Base-by-base conservation (phyloP, 2,888 invertebrate species). In the Drosophila peninsularis region DNA sequence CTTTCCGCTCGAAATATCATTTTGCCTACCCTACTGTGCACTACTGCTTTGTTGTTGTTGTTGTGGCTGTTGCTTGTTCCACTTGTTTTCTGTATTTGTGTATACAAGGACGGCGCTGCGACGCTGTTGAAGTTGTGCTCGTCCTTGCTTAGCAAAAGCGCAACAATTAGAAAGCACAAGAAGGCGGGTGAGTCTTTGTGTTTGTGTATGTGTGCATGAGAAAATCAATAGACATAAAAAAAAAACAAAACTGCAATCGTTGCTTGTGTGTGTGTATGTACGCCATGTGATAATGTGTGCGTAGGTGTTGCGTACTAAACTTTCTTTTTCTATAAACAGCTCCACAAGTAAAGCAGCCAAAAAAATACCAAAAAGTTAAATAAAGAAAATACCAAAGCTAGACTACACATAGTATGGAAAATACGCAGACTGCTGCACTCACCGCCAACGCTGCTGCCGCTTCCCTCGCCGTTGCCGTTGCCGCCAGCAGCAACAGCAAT, bases 131-230 rank as follows among this genome's bases (percentile, higher is more conserved):
- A 30, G 50, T 58, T 64, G 52, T 67, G 39, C 69, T 65, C 64
- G 83, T 74, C 82, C 82, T 76, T 58, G 64, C 62, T 71, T 13
- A 55, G 27, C 37, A 58, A 77, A 86, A 70, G 83, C 89, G 83
- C 89, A 84, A 88, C 87, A 88, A 88, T 86, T 88, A 78, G 53
- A 69, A 77, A 69, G 75, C 80, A 66, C 71, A 81, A 79, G 88
- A 89, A 78, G 80, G 65, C 68, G 52, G 66, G 80, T 79, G 62
- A 66, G 63, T 60, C 41, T n/a, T 5, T 61, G 57, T 58, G 62
- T 50, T 57, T 39, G 45, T 62, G 14, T 30, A 47, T 61, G 65
- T 63, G 63, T 32, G 54, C 54, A n/a, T 54, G 41, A 21, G 27
- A 37, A 52, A 52, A 52, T 52, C 52, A 37, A 37, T 52, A 52